Evolutionary conservation across 2,797 vertebrate genomes (phyloP).

Genomic region (Sibirionetta formosa): DNA sequence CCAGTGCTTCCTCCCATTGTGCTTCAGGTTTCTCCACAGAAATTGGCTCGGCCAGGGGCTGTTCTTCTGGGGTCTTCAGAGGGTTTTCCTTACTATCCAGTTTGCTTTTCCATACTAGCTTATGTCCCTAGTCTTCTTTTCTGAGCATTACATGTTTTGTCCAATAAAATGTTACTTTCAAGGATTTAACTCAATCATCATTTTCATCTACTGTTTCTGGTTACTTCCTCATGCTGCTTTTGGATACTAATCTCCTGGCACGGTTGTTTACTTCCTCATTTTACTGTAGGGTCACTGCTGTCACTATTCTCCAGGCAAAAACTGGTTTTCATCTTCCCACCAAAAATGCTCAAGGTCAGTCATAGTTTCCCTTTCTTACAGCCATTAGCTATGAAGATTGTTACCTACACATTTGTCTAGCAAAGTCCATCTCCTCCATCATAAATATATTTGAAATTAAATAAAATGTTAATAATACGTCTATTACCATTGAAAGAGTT

Average conservation of each 20-base stretch:
- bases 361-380: neutral
- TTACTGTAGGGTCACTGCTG: neutral
- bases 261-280: neutral
- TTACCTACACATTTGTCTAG: neutral
- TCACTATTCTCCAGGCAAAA: neutral
- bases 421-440: neutral
- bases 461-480: neutral
- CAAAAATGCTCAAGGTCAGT: neutral
- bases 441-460: neutral
- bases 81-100: rapidly evolving
- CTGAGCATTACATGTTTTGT: neutral
- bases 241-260: neutral
- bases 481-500: neutral
- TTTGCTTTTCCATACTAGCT: neutral
- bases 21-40: neutral
- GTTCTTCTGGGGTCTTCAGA: neutral
- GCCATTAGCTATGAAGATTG: neutral
- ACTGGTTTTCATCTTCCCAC: neutral
- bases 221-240: neutral
- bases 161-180: neutral
- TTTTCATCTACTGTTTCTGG: neutral
- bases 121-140: neutral
- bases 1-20: rapidly evolving
- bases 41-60: neutral
- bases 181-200: neutral